phyloP scores from a whole-genome alignment of 2,113 vertebrate genomes.

The cattle (Bos taurus) region ARS-UCD2.0 NC_037357.1:118510501-118511000 shows the following conservation, averaged over 20 bases:
- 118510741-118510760: not conserved
- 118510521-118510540: constrained; percentile 12
- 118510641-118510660: not conserved
- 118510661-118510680: constrained; percentile 8
- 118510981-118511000: constrained; percentile 27
- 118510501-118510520: not conserved
- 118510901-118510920: not conserved
- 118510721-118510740: not conserved
- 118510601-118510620: constrained; percentile 8
- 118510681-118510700: not conserved
- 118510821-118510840: not conserved
- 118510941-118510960: not conserved
- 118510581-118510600: not conserved
- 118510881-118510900: not conserved
- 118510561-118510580: not conserved
- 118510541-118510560: constrained; percentile 2
- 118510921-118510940: constrained; percentile 10
- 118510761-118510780: not conserved
- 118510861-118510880: not conserved
- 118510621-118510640: not conserved
- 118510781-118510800: constrained; percentile 3
- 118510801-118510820: not conserved
- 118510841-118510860: constrained; percentile 7
- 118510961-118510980: not conserved
- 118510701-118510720: constrained; percentile 23